Percentiles rank a stretch among this genome's conserved stretches.
phyloP scores from a whole-genome alignment of 2,888 invertebrate species.

The Dione juno region DNA sequence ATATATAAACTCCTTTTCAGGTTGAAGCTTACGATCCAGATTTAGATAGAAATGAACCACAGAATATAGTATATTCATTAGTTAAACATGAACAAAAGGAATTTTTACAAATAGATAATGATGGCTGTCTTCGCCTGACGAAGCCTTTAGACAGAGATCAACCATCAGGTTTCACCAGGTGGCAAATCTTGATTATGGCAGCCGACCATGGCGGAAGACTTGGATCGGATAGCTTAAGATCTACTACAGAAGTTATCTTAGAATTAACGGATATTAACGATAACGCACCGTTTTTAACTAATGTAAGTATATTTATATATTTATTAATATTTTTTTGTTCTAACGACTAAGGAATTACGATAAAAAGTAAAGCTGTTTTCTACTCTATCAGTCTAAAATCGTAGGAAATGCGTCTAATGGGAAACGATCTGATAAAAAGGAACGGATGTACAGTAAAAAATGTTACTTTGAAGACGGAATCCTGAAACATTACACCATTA shows the following conservation, averaged over 20 bases:
- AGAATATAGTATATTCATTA: conserved; percentile 90
- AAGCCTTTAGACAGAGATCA: conserved; percentile 94
- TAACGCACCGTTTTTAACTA: conserved; percentile 94
- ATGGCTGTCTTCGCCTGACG: conserved; percentile 89
- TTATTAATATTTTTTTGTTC: background rate
- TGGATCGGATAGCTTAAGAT: conserved; percentile 84
- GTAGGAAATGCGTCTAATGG: conserved; percentile 30
- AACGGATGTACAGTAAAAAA: conserved; percentile 31
- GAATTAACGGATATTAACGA: conserved; percentile 94
- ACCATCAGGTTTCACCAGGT: conserved; percentile 91
- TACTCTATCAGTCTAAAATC: conserved; percentile 17
- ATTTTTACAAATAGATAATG: conserved; percentile 87
- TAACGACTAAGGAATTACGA: background rate
- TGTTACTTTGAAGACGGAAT: conserved; percentile 26
- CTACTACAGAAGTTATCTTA: conserved; percentile 87
- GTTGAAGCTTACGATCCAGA: conserved; percentile 93
- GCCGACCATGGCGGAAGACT: conserved; percentile 88
- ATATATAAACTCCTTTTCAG: conserved; percentile 49
- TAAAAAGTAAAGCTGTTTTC: conserved; percentile 11
- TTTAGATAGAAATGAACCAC: conserved; percentile 89
- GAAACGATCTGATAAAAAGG: conserved; percentile 28
- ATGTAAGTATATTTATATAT: conserved; percentile 75
- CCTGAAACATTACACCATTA: conserved; percentile 31
- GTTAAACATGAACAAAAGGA: conserved; percentile 88
- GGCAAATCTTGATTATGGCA: conserved; percentile 90